phyloP scores from a whole-genome alignment of 2,888 invertebrate genomes.

The Lathronympha strigana region DNA sequence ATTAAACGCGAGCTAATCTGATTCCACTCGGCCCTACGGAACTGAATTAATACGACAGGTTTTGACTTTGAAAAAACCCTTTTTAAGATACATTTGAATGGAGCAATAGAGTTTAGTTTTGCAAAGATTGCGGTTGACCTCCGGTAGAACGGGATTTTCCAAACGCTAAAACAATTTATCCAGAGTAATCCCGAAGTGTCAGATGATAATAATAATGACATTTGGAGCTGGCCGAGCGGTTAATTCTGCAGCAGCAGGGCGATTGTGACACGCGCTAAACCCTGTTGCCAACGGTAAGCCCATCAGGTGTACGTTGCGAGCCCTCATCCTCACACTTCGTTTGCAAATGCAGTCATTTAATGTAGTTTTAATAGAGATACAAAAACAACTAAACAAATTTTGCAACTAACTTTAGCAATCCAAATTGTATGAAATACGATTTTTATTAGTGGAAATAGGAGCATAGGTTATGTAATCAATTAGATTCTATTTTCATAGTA shows the following conservation, averaged over 20 bases:
- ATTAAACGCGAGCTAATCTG: slow-evolving; percentile 74
- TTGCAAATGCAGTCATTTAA: slow-evolving; percentile 51
- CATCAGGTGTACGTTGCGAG: slow-evolving; percentile 69
- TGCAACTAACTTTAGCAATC: background rate
- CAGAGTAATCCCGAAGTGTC: slow-evolving; percentile 81
- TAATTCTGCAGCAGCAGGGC: slow-evolving; percentile 79
- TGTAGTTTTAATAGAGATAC: slow-evolving; percentile 35
- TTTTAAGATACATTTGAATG: slow-evolving; percentile 56
- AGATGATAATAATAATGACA: slow-evolving; percentile 83
- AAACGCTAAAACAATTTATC: slow-evolving; percentile 83
- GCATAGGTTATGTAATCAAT: no score
- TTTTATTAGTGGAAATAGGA: no score
- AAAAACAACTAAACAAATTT: background rate
- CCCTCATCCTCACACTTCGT: slow-evolving; percentile 54
- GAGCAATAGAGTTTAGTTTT: slow-evolving; percentile 67
- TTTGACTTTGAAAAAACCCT: slow-evolving; percentile 52
- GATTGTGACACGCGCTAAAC: slow-evolving; percentile 80
- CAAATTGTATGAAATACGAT: background rate
- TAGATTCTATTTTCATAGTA: no score
- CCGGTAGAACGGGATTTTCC: slow-evolving; percentile 68
- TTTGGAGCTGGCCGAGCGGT: slow-evolving; percentile 76
- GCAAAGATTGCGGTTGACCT: slow-evolving; percentile 71
- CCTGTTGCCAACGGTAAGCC: slow-evolving; percentile 77
- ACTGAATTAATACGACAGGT: slow-evolving; percentile 62
- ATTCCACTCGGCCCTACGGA: slow-evolving; percentile 55